These are phyloP conservation scores for Heliconius hermathena DNA, from an alignment of 1,140 invertebrate genomes.

Conservation along the genomic window DNA sequence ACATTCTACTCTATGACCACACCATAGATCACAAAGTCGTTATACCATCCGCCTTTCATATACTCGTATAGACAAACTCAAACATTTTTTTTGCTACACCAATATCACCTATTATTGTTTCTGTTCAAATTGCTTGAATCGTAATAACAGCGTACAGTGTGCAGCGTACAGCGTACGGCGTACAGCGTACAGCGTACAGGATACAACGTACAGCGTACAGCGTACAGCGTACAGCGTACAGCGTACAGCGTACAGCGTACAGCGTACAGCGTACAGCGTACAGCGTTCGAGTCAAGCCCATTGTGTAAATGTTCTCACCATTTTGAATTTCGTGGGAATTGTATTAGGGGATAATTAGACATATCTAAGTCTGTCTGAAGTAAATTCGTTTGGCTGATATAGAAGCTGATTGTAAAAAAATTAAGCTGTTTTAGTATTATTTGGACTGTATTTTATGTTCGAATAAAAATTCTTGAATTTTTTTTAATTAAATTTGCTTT, in stretches of 20 bases:
- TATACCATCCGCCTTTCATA: background rate
- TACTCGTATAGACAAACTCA: slow-evolving; percentile 36
- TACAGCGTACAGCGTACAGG: background rate
- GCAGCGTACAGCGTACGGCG: too few relatives aligned
- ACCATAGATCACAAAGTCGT: slow-evolving; percentile 44
- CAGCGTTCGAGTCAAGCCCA: slow-evolving; percentile 7
- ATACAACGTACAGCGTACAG: too few relatives aligned
- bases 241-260: too few relatives aligned
- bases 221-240: too few relatives aligned
- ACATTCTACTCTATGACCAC: slow-evolving; percentile 48
- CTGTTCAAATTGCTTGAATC: slow-evolving; percentile 39
- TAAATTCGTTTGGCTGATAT: background rate
- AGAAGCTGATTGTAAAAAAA: background rate
- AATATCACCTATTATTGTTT: slow-evolving; percentile 44
- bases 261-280: too few relatives aligned
- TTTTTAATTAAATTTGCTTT: too few relatives aligned
- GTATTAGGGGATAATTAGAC: slow-evolving; percentile 22
- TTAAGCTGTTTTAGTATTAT: background rate
- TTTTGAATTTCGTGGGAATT: slow-evolving; percentile 26
- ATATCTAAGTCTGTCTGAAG: background rate
- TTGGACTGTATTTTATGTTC: too few relatives aligned
- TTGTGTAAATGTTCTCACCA: slow-evolving; percentile 28
- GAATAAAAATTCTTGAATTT: too few relatives aligned
- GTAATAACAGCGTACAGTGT: slow-evolving; percentile 14
- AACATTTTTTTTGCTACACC: slow-evolving; percentile 52